These are phyloP conservation scores for Corythaixoides concolor DNA, from an alignment of 2,113 vertebrate species.

Conservation along the genomic window DNA sequence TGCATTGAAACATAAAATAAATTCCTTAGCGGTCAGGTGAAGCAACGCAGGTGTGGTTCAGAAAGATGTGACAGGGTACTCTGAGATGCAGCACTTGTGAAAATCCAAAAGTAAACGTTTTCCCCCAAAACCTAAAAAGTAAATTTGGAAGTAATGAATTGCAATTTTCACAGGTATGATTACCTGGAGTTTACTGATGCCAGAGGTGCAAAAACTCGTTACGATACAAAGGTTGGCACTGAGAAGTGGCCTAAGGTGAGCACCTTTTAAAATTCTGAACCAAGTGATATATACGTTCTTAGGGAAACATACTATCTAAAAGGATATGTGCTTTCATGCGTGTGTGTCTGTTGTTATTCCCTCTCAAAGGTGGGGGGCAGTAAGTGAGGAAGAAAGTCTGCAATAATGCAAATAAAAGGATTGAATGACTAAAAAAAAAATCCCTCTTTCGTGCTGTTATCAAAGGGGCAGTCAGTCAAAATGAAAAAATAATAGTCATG, in stretches of 20 bases:
- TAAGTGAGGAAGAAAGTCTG: not conserved
- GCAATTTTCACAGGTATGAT: constrained; percentile 85
- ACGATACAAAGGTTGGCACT: constrained; percentile 95
- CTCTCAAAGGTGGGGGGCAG: not conserved
- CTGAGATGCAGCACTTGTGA: not conserved
- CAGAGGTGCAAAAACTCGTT: constrained; percentile 93
- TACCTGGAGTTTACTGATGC: constrained; percentile 97
- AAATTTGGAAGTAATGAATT: constrained; percentile 35
- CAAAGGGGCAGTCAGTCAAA: not conserved
- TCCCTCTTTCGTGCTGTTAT: not conserved
- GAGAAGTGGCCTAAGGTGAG: constrained; percentile 98
- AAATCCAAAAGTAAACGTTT: not conserved
- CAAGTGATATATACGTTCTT: not conserved
- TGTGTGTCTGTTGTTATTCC: not conserved
- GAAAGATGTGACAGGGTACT: not conserved
- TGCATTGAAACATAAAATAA: not conserved
- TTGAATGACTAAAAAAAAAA: not conserved
- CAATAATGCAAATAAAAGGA: not conserved
- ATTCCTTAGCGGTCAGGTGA: not conserved
- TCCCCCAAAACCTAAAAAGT: not conserved
- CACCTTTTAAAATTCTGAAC: not conserved
- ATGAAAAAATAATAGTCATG: not conserved
- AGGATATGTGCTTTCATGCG: not conserved
- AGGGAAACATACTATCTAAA: not conserved
- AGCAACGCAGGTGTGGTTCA: not conserved